Percentiles rank a stretch among this genome's conserved stretches.
phyloP scores from a whole-genome alignment of 2,113 vertebrate genomes.

The Dromas ardeola region DNA sequence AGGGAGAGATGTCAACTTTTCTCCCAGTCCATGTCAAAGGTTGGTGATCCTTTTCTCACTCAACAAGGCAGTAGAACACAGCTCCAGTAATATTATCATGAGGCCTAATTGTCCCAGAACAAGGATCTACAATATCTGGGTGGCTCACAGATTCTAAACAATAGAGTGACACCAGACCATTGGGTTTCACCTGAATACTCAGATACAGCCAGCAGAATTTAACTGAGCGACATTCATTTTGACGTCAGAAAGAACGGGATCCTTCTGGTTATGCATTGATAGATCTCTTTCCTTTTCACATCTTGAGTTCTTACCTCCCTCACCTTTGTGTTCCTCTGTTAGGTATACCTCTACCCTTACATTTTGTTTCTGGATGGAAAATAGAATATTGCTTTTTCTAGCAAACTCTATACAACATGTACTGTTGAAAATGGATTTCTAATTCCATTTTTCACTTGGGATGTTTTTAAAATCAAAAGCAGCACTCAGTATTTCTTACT shows the following conservation, averaged over 20 bases:
- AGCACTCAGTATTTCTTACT: background rate
- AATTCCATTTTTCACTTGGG: background rate
- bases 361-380: background rate
- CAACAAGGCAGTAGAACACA: background rate
- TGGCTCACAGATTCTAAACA: background rate
- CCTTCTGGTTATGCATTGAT: background rate
- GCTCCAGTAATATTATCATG: background rate
- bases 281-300: background rate
- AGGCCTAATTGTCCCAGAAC: background rate
- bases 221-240: background rate
- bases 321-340: background rate
- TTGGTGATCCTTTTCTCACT: background rate
- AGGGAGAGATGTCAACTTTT: background rate
- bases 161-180: background rate
- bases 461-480: background rate
- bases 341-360: background rate
- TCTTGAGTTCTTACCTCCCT: background rate
- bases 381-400: background rate
- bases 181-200: background rate
- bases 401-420: background rate
- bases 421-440: background rate
- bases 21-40: background rate
- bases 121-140: background rate
- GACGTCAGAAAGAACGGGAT: background rate
- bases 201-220: background rate